These are phyloP conservation scores for Pseudomugil tenellus DNA, from an alignment of 2,797 vertebrate genomes.

Conservation along the genomic window DNA sequence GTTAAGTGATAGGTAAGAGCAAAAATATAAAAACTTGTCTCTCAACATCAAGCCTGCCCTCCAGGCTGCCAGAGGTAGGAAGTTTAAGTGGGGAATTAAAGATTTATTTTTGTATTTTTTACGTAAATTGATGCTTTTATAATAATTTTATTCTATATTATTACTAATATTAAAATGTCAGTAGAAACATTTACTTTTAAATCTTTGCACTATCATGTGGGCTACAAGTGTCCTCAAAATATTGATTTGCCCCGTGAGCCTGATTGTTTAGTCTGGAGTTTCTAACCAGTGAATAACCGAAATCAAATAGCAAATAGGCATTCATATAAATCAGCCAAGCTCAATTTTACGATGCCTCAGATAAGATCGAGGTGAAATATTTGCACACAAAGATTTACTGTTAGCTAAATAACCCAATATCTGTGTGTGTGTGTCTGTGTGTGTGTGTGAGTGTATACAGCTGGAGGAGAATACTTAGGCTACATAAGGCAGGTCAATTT, in stretches of 20 bases:
- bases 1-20: conserved; percentile 41
- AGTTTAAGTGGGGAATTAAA: background rate
- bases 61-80: conserved; percentile 25
- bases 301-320: no score
- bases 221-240: background rate
- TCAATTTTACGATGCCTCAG: no score
- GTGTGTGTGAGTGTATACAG: no score
- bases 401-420: no score
- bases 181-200: background rate
- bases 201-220: background rate
- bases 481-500: no score
- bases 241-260: background rate
- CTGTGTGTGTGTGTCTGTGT: no score
- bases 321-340: no score
- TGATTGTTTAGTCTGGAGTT: background rate
- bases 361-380: no score
- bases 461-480: no score
- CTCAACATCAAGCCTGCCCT: conserved; percentile 29
- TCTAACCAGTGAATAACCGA: no score
- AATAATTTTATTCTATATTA: background rate
- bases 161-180: background rate
- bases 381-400: no score
- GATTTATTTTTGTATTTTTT: background rate
- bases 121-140: background rate
- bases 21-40: conserved; percentile 22